Evolutionary conservation across 2,797 vertebrate species (phyloP), one percentile per base, ranked within the genome.

Genomic region (Carapus acus): DNA sequence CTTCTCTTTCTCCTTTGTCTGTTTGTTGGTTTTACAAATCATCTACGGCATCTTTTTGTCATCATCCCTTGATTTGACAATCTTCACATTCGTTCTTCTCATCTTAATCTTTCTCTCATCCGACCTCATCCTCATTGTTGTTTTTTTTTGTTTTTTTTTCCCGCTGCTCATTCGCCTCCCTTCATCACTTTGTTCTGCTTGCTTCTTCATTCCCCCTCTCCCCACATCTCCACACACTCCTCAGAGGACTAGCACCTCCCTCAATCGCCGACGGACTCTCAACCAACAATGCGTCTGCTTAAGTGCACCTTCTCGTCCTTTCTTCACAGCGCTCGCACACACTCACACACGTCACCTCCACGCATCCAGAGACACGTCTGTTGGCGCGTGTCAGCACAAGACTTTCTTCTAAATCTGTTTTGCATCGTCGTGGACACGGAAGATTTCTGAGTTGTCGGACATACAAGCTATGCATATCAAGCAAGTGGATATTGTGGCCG

Each of bases 171-270:
- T n/a, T n/a, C n/a, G n/a, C n/a, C n/a, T 49, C 43, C 17, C 16
- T 39, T 40, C 24, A 27, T 27, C 24, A 27, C 24, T 8, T 19
- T 45, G 27, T 21, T 41, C 14, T 2, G 15, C 48, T 8, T 18
- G 18, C 37, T 18, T 4, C 34, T 33, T 21, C 15, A 22, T 19
- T 36, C 24, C 47, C 31, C 46, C 50, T 27, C 49, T 8, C 34
- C 31, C 31, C 53, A 51, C 17, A 65, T 67, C 55, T 46, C 65
- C 27, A 58, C 7, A 62, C n/a, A n/a, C n/a, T n/a, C 78, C 78
- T 84, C 85, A 87, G 85, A 87, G 79, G 83, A 85, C 76, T 87
- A 87, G 81, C 84, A 20, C 77, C 77, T 33, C 48, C 76, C 71
- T 83, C 64, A 74, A 57, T 75, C 65, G 49, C 68, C 75, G 67